These are phyloP conservation scores for Heliocidaris tuberculata DNA, from an alignment of 35 echinoderm and acorn worm species.

Conservation along the genomic window DNA sequence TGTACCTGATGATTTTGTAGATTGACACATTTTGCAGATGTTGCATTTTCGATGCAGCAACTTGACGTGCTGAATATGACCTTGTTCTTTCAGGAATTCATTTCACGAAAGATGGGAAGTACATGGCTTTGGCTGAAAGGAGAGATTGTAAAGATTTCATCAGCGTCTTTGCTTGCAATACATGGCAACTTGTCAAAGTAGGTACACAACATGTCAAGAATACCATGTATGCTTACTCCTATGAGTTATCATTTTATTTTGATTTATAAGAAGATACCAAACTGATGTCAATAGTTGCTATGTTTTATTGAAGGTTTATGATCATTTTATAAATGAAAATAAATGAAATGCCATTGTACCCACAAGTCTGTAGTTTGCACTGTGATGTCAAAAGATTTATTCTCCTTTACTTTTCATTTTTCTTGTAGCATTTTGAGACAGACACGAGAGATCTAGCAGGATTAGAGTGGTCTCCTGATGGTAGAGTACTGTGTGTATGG, in stretches of 20 bases:
- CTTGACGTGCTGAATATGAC: too few relatives aligned
- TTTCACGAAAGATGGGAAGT: conserved; percentile 95
- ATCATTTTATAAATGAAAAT: too few relatives aligned
- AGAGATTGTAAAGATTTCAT: conserved; percentile 94
- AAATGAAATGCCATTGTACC: too few relatives aligned
- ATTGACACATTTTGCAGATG: too few relatives aligned
- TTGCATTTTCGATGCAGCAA: too few relatives aligned
- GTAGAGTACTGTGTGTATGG: conserved; percentile 94
- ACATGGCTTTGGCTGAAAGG: conserved; percentile 90
- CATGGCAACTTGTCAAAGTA: conserved; percentile 97
- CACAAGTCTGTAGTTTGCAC: too few relatives aligned
- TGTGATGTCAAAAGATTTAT: not conserved
- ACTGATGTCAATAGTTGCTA: too few relatives aligned
- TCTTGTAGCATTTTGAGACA: conserved; percentile 96
- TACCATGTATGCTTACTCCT: too few relatives aligned
- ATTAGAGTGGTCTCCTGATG: conserved; percentile 94
- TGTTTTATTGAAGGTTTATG: too few relatives aligned
- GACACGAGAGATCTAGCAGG: conserved; percentile 86
- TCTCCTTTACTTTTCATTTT: not conserved
- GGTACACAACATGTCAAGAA: not conserved
- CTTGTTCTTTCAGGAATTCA: conserved; percentile 63
- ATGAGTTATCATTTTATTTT: too few relatives aligned
- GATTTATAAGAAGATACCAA: too few relatives aligned
- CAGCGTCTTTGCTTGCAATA: conserved; percentile 95
- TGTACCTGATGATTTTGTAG: too few relatives aligned